Conservation (phyloP, 2,113 vertebrate species). For the Neodontobutis hainanensis region DNA sequence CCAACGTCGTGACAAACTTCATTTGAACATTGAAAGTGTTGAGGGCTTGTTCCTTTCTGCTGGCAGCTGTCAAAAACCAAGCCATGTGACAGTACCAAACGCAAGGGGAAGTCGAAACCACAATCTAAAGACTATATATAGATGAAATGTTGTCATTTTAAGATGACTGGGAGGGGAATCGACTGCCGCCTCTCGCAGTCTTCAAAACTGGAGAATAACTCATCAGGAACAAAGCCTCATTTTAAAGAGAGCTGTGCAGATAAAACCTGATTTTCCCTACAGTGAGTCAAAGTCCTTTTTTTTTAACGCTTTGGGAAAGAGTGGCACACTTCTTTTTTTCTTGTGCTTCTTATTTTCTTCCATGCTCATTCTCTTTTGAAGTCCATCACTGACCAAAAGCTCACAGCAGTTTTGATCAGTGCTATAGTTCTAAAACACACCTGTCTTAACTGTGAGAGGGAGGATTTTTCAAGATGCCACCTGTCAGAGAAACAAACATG, state of each 20-base stretch:
- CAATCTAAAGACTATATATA: conserved; percentile 83
- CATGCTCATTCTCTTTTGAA: conserved; percentile 45
- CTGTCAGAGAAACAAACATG: conserved; percentile 66
- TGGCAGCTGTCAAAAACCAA: conserved; percentile 83
- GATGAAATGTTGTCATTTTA: conserved; percentile 81
- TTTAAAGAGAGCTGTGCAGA: conserved; percentile 50
- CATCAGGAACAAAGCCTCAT: conserved; percentile 63
- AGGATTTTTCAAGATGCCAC: conserved; percentile 52
- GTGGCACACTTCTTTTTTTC: conserved; percentile 34
- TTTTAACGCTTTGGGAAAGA: conserved; percentile 47
- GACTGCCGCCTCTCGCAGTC: conserved; percentile 55
- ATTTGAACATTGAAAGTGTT: conserved; percentile 74
- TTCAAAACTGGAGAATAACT: conserved; percentile 63
- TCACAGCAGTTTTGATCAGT: conserved; percentile 57
- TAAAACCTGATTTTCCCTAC: conserved; percentile 60
- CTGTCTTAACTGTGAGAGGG: conserved; percentile 52
- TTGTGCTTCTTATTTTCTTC: conserved; percentile 35
- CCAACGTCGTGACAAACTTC: conserved; percentile 75
- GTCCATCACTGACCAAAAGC: conserved; percentile 63
- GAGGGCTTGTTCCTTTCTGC: conserved; percentile 76
- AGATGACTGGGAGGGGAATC: conserved; percentile 65
- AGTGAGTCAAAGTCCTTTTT: conserved; percentile 59
- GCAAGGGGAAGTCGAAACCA: conserved; percentile 71
- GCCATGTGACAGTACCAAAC: conserved; percentile 68
- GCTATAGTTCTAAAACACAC: conserved; percentile 55